A percentile compares a stretch with the other conserved stretches of the same genome.
Evolutionary conservation across 2,888 invertebrate genomes (phyloP).

Genomic region (Corbicula japonica): DNA sequence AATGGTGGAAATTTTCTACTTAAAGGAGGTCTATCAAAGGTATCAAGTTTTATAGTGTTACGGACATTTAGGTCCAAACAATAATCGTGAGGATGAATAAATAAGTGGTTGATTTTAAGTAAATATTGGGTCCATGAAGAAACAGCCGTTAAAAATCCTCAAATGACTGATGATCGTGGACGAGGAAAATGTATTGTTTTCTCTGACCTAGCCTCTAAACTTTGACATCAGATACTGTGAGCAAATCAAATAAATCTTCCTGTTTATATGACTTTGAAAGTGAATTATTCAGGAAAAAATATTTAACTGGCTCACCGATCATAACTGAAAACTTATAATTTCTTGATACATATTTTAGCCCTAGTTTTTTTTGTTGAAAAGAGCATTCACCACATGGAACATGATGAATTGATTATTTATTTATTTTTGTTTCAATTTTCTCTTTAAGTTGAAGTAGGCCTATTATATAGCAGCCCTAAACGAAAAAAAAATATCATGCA

Average conservation of each 20-base stretch:
- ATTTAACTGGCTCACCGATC: conserved; percentile 38
- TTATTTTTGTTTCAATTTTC: too few relatives aligned
- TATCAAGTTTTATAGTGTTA: conserved; percentile 72
- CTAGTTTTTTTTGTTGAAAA: too few relatives aligned
- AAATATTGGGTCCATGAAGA: conserved; percentile 48
- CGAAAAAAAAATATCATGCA: too few relatives aligned
- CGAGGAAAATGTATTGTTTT: conserved; percentile 32
- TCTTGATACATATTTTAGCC: too few relatives aligned
- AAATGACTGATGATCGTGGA: conserved; percentile 28
- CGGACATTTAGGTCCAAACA: conserved; percentile 70
- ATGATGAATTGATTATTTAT: too few relatives aligned
- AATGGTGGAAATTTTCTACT: conserved; percentile 59
- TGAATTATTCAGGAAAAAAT: conserved; percentile 44
- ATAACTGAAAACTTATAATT: too few relatives aligned
- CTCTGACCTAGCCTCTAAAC: conserved; percentile 22
- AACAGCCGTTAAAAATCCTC: conserved; percentile 36
- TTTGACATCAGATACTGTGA: conserved; percentile 41
- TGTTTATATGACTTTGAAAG: conserved; percentile 46
- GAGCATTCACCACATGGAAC: too few relatives aligned
- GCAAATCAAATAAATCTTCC: conserved; percentile 31
- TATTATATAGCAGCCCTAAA: too few relatives aligned
- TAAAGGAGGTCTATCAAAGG: conserved; percentile 58
- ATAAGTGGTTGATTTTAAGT: conserved; percentile 62
- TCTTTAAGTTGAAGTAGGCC: too few relatives aligned
- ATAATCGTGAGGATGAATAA: conserved; percentile 72